These are phyloP conservation scores for Orthonevra nobilis DNA, from an alignment of 2,888 invertebrate species.

Conservation along the genomic window DNA sequence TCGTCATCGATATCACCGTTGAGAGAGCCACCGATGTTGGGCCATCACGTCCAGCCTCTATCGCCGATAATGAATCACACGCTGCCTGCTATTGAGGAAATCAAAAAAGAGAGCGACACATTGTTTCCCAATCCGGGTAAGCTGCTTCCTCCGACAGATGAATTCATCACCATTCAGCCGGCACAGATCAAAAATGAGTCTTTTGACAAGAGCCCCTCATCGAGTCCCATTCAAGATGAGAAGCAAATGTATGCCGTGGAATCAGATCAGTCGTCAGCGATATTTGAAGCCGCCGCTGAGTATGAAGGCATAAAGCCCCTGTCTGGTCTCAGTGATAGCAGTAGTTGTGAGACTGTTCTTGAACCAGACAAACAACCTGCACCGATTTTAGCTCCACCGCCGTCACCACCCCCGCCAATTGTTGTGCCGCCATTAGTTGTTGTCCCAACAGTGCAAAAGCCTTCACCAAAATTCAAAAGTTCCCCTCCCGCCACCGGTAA, in stretches of 20 bases:
- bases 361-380: constrained; percentile 37
- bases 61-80: constrained; percentile 69
- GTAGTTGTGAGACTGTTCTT: constrained; percentile 73
- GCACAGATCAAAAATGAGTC: constrained; percentile 78
- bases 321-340: constrained; percentile 74
- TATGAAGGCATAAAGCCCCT: constrained; percentile 70
- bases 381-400: constrained; percentile 41
- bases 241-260: constrained; percentile 71
- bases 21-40: constrained; percentile 72
- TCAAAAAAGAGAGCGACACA: constrained; percentile 76
- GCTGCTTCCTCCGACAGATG: constrained; percentile 71
- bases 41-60: constrained; percentile 72
- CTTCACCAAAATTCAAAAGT: constrained; percentile 58
- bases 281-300: constrained; percentile 70
- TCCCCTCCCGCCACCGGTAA: constrained; percentile 46
- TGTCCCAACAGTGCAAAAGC: constrained; percentile 37
- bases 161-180: constrained; percentile 75
- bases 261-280: constrained; percentile 70
- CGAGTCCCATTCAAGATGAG: constrained; percentile 72
- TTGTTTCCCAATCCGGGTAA: constrained; percentile 68
- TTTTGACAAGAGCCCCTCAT: constrained; percentile 71
- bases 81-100: constrained; percentile 71
- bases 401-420: constrained; percentile 38
- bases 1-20: constrained; percentile 66
- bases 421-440: constrained; percentile 56